Base-by-base conservation (phyloP, 1,140 invertebrate genomes). In the Apis cerana region DNA sequence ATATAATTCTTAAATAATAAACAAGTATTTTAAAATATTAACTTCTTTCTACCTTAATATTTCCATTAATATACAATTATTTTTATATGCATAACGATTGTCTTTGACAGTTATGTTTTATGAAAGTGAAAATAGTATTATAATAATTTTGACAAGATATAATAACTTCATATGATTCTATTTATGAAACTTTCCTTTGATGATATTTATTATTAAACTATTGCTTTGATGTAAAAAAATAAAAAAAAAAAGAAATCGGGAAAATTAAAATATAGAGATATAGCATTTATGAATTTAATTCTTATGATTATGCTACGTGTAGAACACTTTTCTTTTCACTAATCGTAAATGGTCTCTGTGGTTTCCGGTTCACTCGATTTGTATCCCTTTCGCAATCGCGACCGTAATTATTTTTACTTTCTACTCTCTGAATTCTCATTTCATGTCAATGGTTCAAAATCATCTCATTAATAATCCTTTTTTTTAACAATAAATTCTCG, bases 271-370 rank as follows among this genome's bases (percentile, higher is more conserved):
- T 62, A 17, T 56, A 19, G 19, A 50, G 72, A 67, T 56, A 17
- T 1, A 70, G 9, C 17, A 77, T 74, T 58, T 61, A 43, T 50
- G 9, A 85, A 64, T 80, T 33, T 67, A 75, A 67, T 64, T 19
- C 43, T 70, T 48, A 43, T 58, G 19, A n/a, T 54, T 58, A 43
- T 58, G 23, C 21, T n/a, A 50, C 33, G 43, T 15, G 54, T 8
- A 54, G n/a, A 23, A 10, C 23, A 43, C 75, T 87, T 87, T 85
- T 75, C 65, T 62, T 79, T 83, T 87, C 75, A 75, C 70, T 86
- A 17, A 23, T 62, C 52, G 33, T 72, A 86, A 67, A 65, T 75
- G 48, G 54, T 27, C 52, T 56, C n/a, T 17, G 19, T 50, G 4
- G 19, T 68, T 82, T 76, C 48, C 80, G 56, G 52, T 68, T 76